phyloP scores from a whole-genome alignment of 2,113 vertebrate species.

The Festucalex cinctus region DNA sequence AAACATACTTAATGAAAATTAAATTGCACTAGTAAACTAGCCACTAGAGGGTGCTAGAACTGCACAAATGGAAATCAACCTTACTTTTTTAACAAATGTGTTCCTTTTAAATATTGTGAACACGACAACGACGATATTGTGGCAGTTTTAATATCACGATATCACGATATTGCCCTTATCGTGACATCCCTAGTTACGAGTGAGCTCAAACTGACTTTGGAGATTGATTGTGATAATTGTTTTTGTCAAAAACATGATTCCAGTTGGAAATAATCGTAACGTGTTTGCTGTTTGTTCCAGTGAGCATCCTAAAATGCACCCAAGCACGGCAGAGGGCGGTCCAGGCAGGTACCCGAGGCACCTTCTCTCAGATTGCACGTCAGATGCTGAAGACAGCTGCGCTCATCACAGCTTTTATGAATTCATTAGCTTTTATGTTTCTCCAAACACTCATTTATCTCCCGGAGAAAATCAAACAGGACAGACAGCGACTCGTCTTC shows the following conservation, averaged over 20 bases:
- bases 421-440: conserved; percentile 70
- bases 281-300: conserved; percentile 18
- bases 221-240: background rate
- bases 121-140: no score
- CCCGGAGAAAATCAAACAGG: conserved; percentile 53
- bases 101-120: no score
- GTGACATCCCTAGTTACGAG: no score
- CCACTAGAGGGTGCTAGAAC: no score
- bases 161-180: no score
- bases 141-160: no score
- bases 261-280: conserved; percentile 24
- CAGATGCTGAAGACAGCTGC: conserved; percentile 70
- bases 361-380: conserved; percentile 70
- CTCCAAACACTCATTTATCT: conserved; percentile 67
- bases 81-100: no score
- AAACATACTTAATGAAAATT: no score
- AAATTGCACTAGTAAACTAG: no score
- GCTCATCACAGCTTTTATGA: conserved; percentile 75
- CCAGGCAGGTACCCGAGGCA: conserved; percentile 40
- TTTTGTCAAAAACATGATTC: conserved; percentile 9
- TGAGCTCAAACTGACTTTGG: no score
- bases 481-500: conserved; percentile 41
- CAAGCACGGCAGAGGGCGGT: conserved; percentile 34
- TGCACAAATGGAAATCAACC: no score
- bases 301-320: conserved; percentile 1